Evolutionary conservation across 2,797 vertebrate genomes (phyloP).

Genomic region (Pseudotriccus pelzelni): DNA sequence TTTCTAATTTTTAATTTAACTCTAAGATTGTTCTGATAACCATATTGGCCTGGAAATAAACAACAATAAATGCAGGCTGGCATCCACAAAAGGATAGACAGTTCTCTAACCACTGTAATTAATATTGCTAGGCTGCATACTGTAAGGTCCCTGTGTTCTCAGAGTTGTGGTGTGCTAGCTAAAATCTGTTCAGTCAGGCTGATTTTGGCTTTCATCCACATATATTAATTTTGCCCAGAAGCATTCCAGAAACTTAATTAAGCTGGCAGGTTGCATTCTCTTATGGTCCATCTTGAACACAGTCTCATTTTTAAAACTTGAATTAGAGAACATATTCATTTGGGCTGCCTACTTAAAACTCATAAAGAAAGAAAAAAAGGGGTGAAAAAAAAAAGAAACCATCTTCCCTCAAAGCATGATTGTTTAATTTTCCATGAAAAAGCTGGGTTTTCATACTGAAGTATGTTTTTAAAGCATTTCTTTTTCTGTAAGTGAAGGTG

Average conservation of each 20-base stretch:
- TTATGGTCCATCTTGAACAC: constrained; percentile 48
- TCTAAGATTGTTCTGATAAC: constrained; percentile 32
- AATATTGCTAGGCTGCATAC: constrained; percentile 24
- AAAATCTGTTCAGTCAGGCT: constrained; percentile 48
- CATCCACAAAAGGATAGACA: constrained; percentile 14
- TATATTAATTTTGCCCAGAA: constrained; percentile 68
- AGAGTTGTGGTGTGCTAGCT: constrained; percentile 19
- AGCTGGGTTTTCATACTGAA: neutral
- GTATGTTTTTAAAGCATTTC: neutral
- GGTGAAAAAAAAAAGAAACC: accelerated
- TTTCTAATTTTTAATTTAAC: constrained; percentile 57
- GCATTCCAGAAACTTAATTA: constrained; percentile 74
- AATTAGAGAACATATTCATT: constrained; percentile 41
- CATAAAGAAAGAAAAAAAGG: too few relatives aligned
- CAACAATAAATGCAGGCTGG: constrained; percentile 32
- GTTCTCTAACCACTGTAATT: constrained; percentile 32
- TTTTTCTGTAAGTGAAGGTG: neutral
- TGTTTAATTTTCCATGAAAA: neutral
- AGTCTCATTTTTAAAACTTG: constrained; percentile 58
- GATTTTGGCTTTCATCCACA: constrained; percentile 59
- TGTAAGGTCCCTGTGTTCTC: constrained; percentile 18
- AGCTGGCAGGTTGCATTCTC: constrained; percentile 61
- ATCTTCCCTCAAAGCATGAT: neutral
- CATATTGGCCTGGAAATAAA: constrained; percentile 45
- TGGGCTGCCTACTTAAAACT: neutral